phyloP scores from a whole-genome alignment of 1,140 invertebrate genomes.

The Scaptodrosophila lebanonensis region DNA sequence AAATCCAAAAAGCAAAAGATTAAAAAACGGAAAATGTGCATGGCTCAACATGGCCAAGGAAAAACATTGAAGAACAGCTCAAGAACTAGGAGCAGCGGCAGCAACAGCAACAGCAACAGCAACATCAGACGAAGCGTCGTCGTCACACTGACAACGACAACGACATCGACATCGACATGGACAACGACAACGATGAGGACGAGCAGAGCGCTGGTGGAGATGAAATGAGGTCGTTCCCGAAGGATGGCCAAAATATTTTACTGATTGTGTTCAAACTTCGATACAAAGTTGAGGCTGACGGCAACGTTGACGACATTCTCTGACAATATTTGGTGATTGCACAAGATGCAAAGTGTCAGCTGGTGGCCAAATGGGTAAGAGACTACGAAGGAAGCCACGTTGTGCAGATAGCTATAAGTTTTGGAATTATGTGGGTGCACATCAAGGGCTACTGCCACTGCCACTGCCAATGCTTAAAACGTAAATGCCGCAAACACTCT shows the following conservation, averaged over 20 bases:
- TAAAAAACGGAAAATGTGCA: conserved; percentile 73
- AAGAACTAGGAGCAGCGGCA: no score
- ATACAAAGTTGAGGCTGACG: conserved; percentile 66
- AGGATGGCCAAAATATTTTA: conserved; percentile 75
- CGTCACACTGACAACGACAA: conserved; percentile 39
- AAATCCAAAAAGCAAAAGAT: conserved; percentile 60
- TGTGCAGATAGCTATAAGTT: no score
- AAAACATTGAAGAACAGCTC: conserved; percentile 62
- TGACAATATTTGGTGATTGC: conserved; percentile 75
- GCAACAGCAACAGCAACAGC: conserved; percentile 15
- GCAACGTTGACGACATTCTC: conserved; percentile 41
- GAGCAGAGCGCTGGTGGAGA: conserved; percentile 12
- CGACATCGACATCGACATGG: conserved; percentile 5
- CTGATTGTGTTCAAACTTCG: conserved; percentile 75
- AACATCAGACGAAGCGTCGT: conserved; percentile 37
- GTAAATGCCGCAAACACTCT: no score
- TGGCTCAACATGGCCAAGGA: conserved; percentile 38
- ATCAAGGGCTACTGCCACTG: no score
- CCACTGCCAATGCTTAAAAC: no score
- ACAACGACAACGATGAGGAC: conserved; percentile 35
- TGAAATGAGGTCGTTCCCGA: conserved; percentile 70
- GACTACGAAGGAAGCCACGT: no score
- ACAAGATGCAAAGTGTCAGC: conserved; percentile 74
- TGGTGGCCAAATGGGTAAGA: no score
- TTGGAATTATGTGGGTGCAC: no score